Base-by-base conservation (phyloP, 2,113 vertebrate species). In the Ammospiza nelsoni region DNA sequence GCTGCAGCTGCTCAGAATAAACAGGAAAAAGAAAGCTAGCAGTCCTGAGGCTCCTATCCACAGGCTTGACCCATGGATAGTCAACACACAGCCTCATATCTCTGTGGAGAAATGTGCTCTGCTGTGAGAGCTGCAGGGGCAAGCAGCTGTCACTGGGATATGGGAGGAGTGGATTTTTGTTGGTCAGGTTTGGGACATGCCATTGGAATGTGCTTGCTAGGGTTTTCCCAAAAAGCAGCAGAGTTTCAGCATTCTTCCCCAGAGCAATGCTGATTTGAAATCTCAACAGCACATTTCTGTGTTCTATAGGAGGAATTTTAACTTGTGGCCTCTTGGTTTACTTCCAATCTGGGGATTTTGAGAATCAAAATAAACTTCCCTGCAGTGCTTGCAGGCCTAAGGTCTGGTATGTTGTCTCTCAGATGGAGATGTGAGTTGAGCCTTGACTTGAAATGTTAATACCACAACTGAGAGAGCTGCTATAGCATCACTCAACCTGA, bases 371-470 rank as follows among this genome's bases (percentile, higher is more conserved):
- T 72, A 61, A 79, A 77, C 52, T 72, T 77, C 46, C 67, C 63
- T 43, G 57, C 44, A 65, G 73, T 76, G 65, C 73, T 80, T 75
- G n/a, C 21, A 58, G 67, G 73, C 31, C 44, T 75, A 76, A 96
- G 82, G 55, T 90, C 66, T 83, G 2, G 1, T 78, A 65, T 44
- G 76, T 86, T 29, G 62, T 84, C 55, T 84, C 65, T 94, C 51
- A 41, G 79, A 77, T 55, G 54, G 74, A 85, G 52, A 85, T 81
- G 57, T 58, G 78, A 75, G n/a, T 76, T 85, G 90, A 93, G 72
- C 59, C 71, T 92, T 94, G 92, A 85, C 67, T 80, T 78, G 92
- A 90, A 95, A 82, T 93, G 74, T 76, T 89, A 87, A 77, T 73
- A 55, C 57, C 79, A 44, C 54, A 63, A 8, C 65, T 72, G 86